Evolutionary conservation across 2,113 vertebrate genomes (phyloP).

Genomic region (Gallinago jamesoni): DNA sequence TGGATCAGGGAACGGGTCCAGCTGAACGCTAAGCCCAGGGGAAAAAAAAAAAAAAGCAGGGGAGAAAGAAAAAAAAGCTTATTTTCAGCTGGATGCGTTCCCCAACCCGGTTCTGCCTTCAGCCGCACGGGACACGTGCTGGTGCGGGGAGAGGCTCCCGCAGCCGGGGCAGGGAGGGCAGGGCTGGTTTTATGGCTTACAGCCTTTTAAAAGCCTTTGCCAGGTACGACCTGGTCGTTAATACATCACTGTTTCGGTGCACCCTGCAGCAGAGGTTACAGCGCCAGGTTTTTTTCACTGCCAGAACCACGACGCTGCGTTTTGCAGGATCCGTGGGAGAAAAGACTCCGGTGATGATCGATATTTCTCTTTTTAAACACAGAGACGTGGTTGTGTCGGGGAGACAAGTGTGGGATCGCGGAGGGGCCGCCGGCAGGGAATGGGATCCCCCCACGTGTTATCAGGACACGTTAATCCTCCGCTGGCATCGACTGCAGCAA

Average conservation of each 20-base stretch:
- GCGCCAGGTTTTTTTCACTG: not conserved
- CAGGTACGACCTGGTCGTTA: not conserved
- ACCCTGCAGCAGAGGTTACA: not conserved
- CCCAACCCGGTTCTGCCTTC: not conserved
- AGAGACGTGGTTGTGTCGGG: not conserved
- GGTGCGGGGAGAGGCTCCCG: fast-evolving
- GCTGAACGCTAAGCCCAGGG: slow-evolving; percentile 7
- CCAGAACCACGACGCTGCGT: not conserved
- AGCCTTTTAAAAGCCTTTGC: not conserved
- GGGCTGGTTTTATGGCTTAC: not conserved
- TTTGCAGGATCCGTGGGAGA: not conserved
- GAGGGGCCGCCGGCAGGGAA: not conserved
- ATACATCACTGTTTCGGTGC: not conserved
- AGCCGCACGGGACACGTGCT: not conserved
- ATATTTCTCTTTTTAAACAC: not conserved
- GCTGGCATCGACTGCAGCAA: not conserved
- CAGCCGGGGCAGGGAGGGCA: not conserved
- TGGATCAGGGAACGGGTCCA: slow-evolving; percentile 44
- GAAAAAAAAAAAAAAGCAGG: not conserved
- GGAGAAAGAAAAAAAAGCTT: not conserved
- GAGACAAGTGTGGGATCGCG: fast-evolving
- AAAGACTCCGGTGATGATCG: not conserved
- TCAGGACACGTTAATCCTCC: not conserved
- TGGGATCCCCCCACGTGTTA: fast-evolving
- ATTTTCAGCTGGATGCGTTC: slow-evolving; percentile 19